Evolutionary conservation across 2,888 invertebrate species (phyloP).

Genomic region (Caenorhabditis parvicauda): DNA sequence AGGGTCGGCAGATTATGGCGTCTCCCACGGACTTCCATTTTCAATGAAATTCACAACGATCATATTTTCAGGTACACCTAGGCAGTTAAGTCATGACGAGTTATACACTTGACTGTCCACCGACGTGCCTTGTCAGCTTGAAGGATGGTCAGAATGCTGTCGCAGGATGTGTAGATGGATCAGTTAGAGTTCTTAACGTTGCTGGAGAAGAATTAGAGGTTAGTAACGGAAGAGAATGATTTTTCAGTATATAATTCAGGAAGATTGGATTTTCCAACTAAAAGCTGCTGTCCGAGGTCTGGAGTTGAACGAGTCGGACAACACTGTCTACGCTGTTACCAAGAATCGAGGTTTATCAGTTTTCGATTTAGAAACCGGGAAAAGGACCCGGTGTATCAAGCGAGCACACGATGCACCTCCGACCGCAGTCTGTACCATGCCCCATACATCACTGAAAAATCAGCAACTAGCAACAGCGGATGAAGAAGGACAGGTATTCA

Average conservation of each 20-base stretch:
- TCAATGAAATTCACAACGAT: no score
- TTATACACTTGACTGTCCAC: constrained; percentile 20
- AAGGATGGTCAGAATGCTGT: constrained; percentile 9
- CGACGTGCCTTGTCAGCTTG: constrained; percentile 19
- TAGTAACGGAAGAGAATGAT: background rate
- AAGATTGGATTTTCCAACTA: constrained; percentile 31
- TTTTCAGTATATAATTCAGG: constrained; percentile 7
- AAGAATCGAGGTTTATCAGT: constrained; percentile 43
- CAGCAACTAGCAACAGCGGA: constrained; percentile 47
- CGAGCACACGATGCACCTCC: constrained; percentile 33
- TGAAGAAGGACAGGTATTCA: constrained; percentile 49
- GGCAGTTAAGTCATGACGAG: no score
- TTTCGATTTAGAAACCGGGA: constrained; percentile 48
- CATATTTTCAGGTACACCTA: no score
- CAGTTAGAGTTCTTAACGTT: constrained; percentile 17
- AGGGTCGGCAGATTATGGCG: no score
- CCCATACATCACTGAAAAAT: constrained; percentile 31
- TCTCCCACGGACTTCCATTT: no score
- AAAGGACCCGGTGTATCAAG: constrained; percentile 26
- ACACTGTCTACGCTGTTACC: constrained; percentile 26
- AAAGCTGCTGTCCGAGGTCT: constrained; percentile 28
- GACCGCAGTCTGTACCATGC: constrained; percentile 32
- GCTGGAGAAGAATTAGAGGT: constrained; percentile 6
- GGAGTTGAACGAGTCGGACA: constrained; percentile 13
- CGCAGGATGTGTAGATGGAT: constrained; percentile 32